Evolutionary conservation across 2,888 invertebrate species (phyloP), one percentile per base, ranked within the genome.

Genomic region (Scaptomyza caliginosa): DNA sequence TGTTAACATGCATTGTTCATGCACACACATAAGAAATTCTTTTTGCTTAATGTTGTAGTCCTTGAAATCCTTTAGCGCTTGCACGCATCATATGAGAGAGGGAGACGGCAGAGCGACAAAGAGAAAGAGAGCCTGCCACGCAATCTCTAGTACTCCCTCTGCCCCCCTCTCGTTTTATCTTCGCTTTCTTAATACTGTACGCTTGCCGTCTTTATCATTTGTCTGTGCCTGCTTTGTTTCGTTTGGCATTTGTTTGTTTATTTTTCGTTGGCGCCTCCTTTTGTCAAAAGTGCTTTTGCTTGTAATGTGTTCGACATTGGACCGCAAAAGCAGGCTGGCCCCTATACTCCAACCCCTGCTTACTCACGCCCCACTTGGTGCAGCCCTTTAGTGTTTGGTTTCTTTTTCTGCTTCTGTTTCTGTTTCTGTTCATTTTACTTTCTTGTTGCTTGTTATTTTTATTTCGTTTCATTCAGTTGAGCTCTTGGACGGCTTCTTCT

Each of bases 201-300:
- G 17, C 13, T 46, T 24, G 7, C 17, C 8, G n/a, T 26, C 23
- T 45, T 19, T 28, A 3, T n/a, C 34, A 17, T 5, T 19, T 40
- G 43, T 26, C 17, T n/a, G 8, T 11, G 42, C 16, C 24, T 11
- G 40, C 16, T 40, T 79, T 85, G 80, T 80, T 83, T 81, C 79
- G 67, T 69, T 67, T 83, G 66, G 65, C 74, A 81, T 80, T 87
- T 87, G 82, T 85, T 83, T 86, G 86, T 86, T 83, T 83, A 77
- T 86, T 86, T 34, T 83, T 56, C 72, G 82, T 70, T 86, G 86
- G 86, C 88, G 88, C 85, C 85, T 86, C 63, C 78, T 86, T 86
- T 88, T 78, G 87, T 86, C 67, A 78, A 81, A 86, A 85, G 88
- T 82, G 82, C 82, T 85, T 88, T 85, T 84, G 77, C 88, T 72